Conservation (phyloP, 35 echinoderm and acorn worm species). For the Patiria miniata region DNA sequence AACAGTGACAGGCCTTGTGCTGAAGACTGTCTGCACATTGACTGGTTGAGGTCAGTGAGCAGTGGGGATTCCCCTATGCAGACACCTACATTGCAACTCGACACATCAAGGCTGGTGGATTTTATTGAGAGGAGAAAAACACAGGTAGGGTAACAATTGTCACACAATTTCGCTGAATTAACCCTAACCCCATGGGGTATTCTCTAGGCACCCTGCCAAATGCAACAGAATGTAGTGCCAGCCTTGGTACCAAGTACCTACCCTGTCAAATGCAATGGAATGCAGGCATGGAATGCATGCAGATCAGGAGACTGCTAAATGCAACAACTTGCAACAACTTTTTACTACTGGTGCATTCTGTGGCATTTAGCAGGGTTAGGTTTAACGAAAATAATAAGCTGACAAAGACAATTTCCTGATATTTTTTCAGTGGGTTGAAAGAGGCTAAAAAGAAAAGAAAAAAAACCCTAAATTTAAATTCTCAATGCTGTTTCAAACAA, state of each 20-base stretch:
- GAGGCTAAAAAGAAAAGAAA: background rate
- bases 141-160: constrained; percentile 54
- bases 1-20: constrained; percentile 42
- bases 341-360: too few relatives aligned
- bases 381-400: background rate
- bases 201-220: too few relatives aligned
- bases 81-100: constrained; percentile 4
- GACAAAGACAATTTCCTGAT: background rate
- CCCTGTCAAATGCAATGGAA: too few relatives aligned
- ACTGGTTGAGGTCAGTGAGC: constrained; percentile 48
- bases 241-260: too few relatives aligned
- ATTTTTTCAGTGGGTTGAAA: background rate
- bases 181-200: background rate
- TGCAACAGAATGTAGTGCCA: too few relatives aligned
- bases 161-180: background rate
- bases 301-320: too few relatives aligned
- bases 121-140: constrained; percentile 83
- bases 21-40: constrained; percentile 35
- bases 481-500: background rate
- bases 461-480: background rate
- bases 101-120: constrained; percentile 58
- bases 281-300: too few relatives aligned
- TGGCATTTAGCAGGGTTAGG: background rate
- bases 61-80: constrained; percentile 24
- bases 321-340: too few relatives aligned